Percentiles rank a stretch among this genome's conserved stretches.
phyloP scores from a whole-genome alignment of 2,888 invertebrate species.

The Cheilosia impressa region DNA sequence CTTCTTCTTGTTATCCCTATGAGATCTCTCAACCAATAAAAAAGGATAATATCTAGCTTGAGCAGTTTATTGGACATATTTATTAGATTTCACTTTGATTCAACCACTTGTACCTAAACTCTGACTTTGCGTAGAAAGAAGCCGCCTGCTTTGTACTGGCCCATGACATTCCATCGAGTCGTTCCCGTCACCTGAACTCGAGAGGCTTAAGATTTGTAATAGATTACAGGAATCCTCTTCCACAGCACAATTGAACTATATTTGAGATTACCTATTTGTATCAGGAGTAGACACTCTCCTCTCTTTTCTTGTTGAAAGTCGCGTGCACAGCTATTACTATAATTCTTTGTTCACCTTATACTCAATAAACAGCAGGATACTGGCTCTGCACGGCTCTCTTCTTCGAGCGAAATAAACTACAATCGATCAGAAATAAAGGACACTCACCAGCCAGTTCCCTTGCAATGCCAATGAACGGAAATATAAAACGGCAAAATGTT shows the following conservation, averaged over 20 bases:
- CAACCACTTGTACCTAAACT: too few relatives aligned
- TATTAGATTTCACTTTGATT: too few relatives aligned
- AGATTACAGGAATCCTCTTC: constrained; percentile 13
- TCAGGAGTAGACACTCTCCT: background rate
- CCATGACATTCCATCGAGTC: background rate
- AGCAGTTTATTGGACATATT: too few relatives aligned
- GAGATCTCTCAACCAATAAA: too few relatives aligned
- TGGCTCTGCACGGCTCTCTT: background rate
- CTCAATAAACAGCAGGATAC: constrained; percentile 47
- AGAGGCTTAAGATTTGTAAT: constrained; percentile 12
- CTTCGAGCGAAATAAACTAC: constrained; percentile 49
- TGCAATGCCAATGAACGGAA: constrained; percentile 45
- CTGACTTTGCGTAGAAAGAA: too few relatives aligned
- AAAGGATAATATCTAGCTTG: too few relatives aligned
- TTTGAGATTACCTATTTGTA: constrained; percentile 20
- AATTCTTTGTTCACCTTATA: constrained; percentile 34
- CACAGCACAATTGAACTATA: constrained; percentile 14
- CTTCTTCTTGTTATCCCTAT: too few relatives aligned
- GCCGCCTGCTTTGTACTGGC: too few relatives aligned
- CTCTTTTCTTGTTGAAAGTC: background rate
- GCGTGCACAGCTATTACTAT: constrained; percentile 27
- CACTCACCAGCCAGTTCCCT: constrained; percentile 23
- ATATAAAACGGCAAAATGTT: constrained; percentile 64
- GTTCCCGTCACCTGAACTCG: background rate
- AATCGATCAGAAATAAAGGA: constrained; percentile 61